Evolutionary conservation across 2,797 vertebrate genomes (phyloP), one percentile per base, ranked within the genome.

Genomic region (Potorous gilbertii): DNA sequence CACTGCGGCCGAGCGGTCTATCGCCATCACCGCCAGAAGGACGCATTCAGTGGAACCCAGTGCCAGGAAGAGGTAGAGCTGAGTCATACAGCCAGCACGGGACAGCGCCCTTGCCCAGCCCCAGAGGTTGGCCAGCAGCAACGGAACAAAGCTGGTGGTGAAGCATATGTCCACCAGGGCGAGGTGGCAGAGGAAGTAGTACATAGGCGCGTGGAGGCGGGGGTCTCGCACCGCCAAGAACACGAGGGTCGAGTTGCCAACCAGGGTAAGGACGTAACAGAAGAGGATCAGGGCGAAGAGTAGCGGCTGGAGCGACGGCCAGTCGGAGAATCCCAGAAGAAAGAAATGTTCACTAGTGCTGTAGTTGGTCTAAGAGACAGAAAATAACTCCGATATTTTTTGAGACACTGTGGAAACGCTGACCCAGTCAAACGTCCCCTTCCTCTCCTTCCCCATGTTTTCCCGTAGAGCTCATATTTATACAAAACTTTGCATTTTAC

Each of bases 181-280:
- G 92, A 95, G 95, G 94, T 95, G 97, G 31, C 94, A 27, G 34
- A 97, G 94, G 74, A 97, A 95, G 95, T 89, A 95, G 96, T 97
- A 95, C 97, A 95, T 89, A 89, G 96, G 96, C 34, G 91, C 95
- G 93, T 97, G 97, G 55, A 95, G 92, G 55, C 92, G 92, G 52
- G 90, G 89, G 56, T 96, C 94, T 81, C 90, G 95, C 55, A 90
- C 29, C 0, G 92, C 95, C 96, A 96, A 94, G 93, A 96, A 62
- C 94, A 91, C 62, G 0, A 96, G 56, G 11, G 62, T 87, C 0
- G 54, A 90, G 56, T 96, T 96, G 62, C 96, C 95, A 0, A 28
- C 40, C 59, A 97, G 94, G 0, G 97, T 97, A 57, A 96, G 92
- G 14, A 95, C 89, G 93, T 95, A 94, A 95, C 96, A 92, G 31